Conservation (phyloP, 2,113 vertebrate genomes). For the Hiodon alosoides region DNA sequence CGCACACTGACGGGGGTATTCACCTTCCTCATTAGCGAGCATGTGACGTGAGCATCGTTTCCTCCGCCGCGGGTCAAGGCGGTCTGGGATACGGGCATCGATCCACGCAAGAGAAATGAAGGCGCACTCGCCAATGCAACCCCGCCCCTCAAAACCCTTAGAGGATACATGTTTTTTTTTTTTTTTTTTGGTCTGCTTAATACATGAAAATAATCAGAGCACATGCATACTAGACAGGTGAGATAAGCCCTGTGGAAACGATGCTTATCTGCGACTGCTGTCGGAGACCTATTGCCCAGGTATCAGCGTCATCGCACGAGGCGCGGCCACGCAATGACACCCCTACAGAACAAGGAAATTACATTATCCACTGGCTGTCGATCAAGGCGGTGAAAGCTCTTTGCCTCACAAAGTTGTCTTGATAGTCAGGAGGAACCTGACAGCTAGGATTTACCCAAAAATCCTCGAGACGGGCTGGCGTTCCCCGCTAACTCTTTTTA, state of each 20-base stretch:
- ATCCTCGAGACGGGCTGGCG: background rate
- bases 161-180: too few relatives aligned
- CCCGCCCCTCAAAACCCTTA: too few relatives aligned
- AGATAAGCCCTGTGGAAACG: background rate
- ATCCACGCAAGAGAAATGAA: background rate
- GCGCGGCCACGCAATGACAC: background rate
- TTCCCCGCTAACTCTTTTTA: background rate
- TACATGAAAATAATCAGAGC: background rate
- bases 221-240: background rate
- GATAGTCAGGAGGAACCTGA: background rate
- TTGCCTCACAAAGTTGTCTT: slow-evolving; percentile 7
- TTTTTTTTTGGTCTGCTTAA: background rate
- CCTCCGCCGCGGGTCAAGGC: background rate
- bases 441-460: slow-evolving; percentile 1
- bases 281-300: background rate
- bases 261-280: background rate
- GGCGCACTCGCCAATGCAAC: background rate
- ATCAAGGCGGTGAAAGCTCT: background rate
- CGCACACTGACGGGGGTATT: too few relatives aligned
- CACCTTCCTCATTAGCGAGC: background rate
- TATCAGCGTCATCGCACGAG: background rate
- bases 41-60: background rate
- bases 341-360: background rate
- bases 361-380: background rate
- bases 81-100: background rate